A percentile compares a stretch with the other conserved stretches of the same genome.
Evolutionary conservation across 2,113 vertebrate species (phyloP).

Genomic region (Planiliza haematocheilus): DNA sequence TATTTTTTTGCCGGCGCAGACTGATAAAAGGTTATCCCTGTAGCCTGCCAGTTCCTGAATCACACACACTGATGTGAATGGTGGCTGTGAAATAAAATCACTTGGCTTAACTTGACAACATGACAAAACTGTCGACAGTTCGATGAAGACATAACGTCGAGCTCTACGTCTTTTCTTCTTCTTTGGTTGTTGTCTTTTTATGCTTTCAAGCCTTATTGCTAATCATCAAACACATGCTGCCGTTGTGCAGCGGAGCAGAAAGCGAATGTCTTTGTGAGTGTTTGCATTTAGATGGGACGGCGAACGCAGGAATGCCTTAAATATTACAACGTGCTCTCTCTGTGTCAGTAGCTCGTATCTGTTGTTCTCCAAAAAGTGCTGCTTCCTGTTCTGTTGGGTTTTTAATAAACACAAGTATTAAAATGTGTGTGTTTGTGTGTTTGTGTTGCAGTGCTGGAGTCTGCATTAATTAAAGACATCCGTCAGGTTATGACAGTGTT

Average conservation of each 20-base stretch:
- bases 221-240: background rate
- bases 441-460: slow-evolving; percentile 31
- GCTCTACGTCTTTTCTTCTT: background rate
- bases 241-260: background rate
- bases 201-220: background rate
- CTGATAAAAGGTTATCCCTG: background rate
- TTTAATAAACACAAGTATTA: background rate
- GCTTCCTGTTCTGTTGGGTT: background rate
- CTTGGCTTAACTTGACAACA: background rate
- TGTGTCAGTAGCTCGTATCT: background rate
- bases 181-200: background rate
- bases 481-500: slow-evolving; percentile 55
- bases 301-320: background rate
- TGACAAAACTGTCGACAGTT: background rate
- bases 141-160: background rate
- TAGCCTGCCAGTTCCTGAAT: background rate
- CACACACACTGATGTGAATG: background rate
- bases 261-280: background rate
- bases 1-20: background rate
- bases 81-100: background rate
- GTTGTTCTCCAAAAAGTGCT: background rate
- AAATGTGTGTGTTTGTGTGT: slow-evolving; percentile 8
- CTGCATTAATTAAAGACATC: slow-evolving; percentile 59
- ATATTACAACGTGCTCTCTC: background rate
- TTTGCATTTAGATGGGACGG: background rate